Base-by-base conservation (phyloP, 2,888 invertebrate genomes). In the Petrolisthes manimaculis region DNA sequence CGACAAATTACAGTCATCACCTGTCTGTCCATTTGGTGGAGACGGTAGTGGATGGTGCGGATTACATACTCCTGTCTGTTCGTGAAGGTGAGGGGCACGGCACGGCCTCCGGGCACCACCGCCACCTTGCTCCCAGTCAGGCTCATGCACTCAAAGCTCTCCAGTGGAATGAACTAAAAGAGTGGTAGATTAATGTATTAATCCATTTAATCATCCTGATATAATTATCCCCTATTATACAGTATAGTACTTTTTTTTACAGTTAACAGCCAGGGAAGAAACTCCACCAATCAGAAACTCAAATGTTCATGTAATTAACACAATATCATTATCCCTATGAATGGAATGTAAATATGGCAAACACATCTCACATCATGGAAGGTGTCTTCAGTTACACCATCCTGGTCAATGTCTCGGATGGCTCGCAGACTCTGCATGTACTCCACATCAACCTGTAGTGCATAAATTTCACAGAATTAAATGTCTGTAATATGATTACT, bases 1-100 rank as follows among this genome's bases (percentile, higher is more conserved):
- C 2, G 37, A 37, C 37, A 61, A 61, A 61, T 61, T 9, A 14
- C 54, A 69, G 12, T 53, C 2, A 71, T 8, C 86, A 95, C 94
- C 93, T 95, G 95, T 61, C 94, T 91, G 92, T 95, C 94, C 93
- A 95, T 95, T 92, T 95, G 95, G 92, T 95, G 94, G 86, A 95
- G 93, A 85, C 95, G 92, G 92, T 94, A 95, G 90, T 94, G 93
- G 21, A 95, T 93, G 51, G 95, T 95, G 91, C 94, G 94, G 86
- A 95, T 94, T 77, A 95, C 95, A 92, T 95, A 95, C 91, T 95
- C 95, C 77, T 93, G 92, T 56, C 95, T 93, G 92, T 95, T 95
- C 90, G 93, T 93, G 92, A 95, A 95, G 21, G 94, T 94, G 67
- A 95, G 92, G 0, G 95, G 94, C 89, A 95, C 94, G 91, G 94